Base-by-base conservation (phyloP, 2,113 vertebrate genomes). In the Stigmatopora nigra region DNA sequence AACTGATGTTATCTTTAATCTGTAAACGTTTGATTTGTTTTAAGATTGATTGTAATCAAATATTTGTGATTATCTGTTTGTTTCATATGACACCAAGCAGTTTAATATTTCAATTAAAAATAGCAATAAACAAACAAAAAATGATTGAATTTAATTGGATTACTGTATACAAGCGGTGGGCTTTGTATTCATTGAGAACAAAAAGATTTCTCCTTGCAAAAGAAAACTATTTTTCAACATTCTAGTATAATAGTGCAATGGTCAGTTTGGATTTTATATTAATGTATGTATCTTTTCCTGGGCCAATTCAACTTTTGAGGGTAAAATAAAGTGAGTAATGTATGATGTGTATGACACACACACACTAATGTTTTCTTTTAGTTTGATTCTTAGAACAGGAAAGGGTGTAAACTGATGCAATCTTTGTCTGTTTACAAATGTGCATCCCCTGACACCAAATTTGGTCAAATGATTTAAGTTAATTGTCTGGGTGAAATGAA, bases 371-470 rank as follows among this genome's bases (percentile, higher is more conserved):
- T 73, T 75, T 76, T 59, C 36, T 36, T 59, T 59, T 59, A 56
- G 53, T 31, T 56, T 31, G 22, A 15, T 31, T 36, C 46, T 65
- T 53, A 20, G 71, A 75, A 57, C 75, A 82, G 79, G 81, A 87
- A 83, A 82, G 71, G 78, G 83, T 73, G 70, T 76, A 80, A 63
- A 49, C 75, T 64, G 80, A 85, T 83, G 47, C 61, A 51, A 77
- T 82, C 81, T 52, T 69, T 1, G 31, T 13, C 7, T 85, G 79
- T 85, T 88, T 86, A 88, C 73, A 87, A 69, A 83, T 72, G 72
- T 63, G 77, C 78, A 76, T 78, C 73, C 70, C 57, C 51, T 67
- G 73, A 45, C 22, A 64, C 79, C 78, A 84, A 81, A 83, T 78
- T 82, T 67, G 81, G 76, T 70, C 64, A 75, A 67, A 76, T 79